Base-by-base conservation (phyloP, 2,888 invertebrate species). In the Bugulina stolonifera region DNA sequence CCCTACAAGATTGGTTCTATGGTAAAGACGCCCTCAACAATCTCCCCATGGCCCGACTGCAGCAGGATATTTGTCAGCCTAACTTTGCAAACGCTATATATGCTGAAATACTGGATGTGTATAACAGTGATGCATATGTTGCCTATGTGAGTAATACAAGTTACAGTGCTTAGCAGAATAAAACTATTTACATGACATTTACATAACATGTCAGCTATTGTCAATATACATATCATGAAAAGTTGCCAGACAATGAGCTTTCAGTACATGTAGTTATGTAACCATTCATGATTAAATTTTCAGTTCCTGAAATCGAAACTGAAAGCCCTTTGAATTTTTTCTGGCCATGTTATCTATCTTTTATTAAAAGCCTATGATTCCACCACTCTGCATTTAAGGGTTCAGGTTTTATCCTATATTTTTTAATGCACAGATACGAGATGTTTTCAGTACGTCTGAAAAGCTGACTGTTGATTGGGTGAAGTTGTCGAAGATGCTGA, bases 1-100 rank as follows among this genome's bases (percentile, higher is more conserved):
- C 64, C 14, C 32, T 64, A n/a, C 27, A 64, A 64, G 32, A 64
- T 32, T 64, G 64, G 64, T 64, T 64, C n/a, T 64, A 64, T n/a
- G 64, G 64, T 27, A 27, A 25, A 14, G 64, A 32, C n/a, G 34
- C 64, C 5, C 64, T 64, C 18, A 32, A 64, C 64, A 32, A 2
- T 32, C 32, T 64, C 14, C 64, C 64, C 2, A 64, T 64, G 64
- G 64, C 27, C 18, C 29, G 32, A 27, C 34, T 64, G 32, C 10
- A 34, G 27, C 3, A 32, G 10, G 64, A 64, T n/a, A 27, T 64
- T n/a, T 64, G 64, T 32, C 2, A 34, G 3, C 32, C 27, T 2
- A 18, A 25, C n/a, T 10, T 64, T 10, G 29, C 64, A 5, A 34
- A 64, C 14, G 29, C 18, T 64, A 3, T 64, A 5, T 64, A 64